Base-by-base conservation (phyloP, 2,888 invertebrate genomes). In the Crepidodera aurea region DNA sequence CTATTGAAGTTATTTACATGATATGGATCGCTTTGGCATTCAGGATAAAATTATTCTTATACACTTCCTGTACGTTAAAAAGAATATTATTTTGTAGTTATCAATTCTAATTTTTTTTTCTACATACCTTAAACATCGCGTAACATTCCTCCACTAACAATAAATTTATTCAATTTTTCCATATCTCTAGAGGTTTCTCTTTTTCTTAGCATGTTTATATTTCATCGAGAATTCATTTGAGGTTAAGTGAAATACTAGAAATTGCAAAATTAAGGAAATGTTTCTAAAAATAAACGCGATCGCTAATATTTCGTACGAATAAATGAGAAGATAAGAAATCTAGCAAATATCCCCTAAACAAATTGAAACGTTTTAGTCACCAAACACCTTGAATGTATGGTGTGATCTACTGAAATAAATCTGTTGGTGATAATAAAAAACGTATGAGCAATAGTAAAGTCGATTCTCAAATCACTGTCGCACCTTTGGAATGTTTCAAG, bases 161-260 rank as follows among this genome's bases (percentile, higher is more conserved):
- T 19, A 44, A 25, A 15, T 10, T 19, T 54, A 46, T 57, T 48
- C 16, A 39, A 57, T 48, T 48, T 57, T 40, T 39, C 39, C 27
- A 16, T 48, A 25, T 39, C 15, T 56, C 56, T 56, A 32, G 18
- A 46, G 37, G 37, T 34, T 57, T 57, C 16, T 25, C 39, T 34
- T 48, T 39, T 12, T 55, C 44, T 34, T 39, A 39, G 57, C 57
- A 57, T 57, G 57, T 15, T 48, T 50, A 48, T 13, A 15, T 48
- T 57, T 39, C 25, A 39, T 57, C 57, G 57, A 42, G 57, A 51
- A 54, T 65, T 62, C 59, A 60, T 67, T 69, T 70, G 71, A 70
- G 72, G 69, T 71, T 73, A 72, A 73, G 72, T 70, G 70, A 72
- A 69, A 67, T 60, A 71, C 66, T 57, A 66, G 60, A 56, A 55